These are phyloP conservation scores for Pseudorectes ferrugineus DNA, from an alignment of 2,113 vertebrate genomes.

Conservation along the genomic window DNA sequence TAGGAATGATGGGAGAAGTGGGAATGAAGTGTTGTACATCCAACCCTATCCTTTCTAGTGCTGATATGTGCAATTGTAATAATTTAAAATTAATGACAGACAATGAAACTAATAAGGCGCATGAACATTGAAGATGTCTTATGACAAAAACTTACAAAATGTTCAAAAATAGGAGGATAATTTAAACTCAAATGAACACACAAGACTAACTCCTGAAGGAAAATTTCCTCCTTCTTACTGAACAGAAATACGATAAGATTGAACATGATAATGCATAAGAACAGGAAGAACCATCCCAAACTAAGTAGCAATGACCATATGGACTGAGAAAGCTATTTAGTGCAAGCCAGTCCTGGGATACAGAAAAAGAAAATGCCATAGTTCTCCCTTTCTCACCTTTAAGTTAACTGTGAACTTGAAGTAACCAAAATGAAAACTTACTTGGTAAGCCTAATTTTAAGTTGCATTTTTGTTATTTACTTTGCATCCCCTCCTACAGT, in stretches of 20 bases:
- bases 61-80: neutral
- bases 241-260: neutral
- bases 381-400: neutral
- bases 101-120: neutral
- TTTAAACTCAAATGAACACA: neutral
- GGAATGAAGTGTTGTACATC: fast-evolving
- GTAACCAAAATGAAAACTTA: neutral
- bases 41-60: neutral
- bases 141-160: neutral
- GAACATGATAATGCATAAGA: neutral
- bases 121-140: neutral
- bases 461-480: neutral
- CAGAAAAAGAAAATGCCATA: neutral
- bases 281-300: neutral
- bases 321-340: neutral
- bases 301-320: neutral
- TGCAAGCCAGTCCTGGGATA: fast-evolving
- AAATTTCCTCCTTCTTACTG: neutral
- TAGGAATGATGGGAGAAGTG: neutral
- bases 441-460: neutral
- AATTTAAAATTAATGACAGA: neutral
- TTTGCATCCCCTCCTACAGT: neutral
- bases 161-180: neutral
- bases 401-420: neutral
- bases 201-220: neutral